Conservation (phyloP, 2,797 vertebrate genomes). For the Sebastes oblongus region DNA sequence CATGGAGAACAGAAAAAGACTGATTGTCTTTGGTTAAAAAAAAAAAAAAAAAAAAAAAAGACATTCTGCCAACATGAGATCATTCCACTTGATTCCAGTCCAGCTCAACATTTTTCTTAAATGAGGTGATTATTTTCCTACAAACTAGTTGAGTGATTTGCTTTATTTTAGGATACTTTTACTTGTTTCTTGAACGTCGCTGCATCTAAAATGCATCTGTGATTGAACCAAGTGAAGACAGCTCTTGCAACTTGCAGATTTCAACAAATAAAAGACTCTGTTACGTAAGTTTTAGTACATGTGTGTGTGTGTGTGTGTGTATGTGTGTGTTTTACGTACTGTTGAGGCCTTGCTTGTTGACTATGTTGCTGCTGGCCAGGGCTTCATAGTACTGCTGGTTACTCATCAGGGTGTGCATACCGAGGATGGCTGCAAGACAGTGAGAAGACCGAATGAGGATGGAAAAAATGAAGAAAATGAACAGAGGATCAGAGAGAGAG, state of each 20-base stretch:
- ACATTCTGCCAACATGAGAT: conserved; percentile 40
- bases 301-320: conserved; percentile 1
- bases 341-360: conserved; percentile 98
- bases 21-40: conserved; percentile 13
- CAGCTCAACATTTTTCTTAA: conserved; percentile 28
- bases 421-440: conserved; percentile 89
- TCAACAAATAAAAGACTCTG: not conserved
- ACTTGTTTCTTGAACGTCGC: not conserved
- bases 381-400: conserved; percentile 99
- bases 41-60: conserved; percentile 11
- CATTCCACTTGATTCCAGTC: conserved; percentile 16
- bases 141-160: conserved; percentile 16
- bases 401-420: conserved; percentile 99
- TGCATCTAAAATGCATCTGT: not conserved
- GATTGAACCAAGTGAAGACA: not conserved
- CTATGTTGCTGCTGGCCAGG: conserved; percentile 94
- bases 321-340: conserved; percentile 83
- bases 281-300: not conserved
- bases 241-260: not conserved
- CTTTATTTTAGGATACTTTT: conserved; percentile 19
- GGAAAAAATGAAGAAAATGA: not conserved
- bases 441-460: conserved; percentile 26
- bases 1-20: not conserved
- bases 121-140: conserved; percentile 21
- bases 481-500: not conserved